Evolutionary conservation across 2,888 invertebrate species (phyloP), one percentile per base, ranked within the genome.

Genomic region (Poecilus cupreus): DNA sequence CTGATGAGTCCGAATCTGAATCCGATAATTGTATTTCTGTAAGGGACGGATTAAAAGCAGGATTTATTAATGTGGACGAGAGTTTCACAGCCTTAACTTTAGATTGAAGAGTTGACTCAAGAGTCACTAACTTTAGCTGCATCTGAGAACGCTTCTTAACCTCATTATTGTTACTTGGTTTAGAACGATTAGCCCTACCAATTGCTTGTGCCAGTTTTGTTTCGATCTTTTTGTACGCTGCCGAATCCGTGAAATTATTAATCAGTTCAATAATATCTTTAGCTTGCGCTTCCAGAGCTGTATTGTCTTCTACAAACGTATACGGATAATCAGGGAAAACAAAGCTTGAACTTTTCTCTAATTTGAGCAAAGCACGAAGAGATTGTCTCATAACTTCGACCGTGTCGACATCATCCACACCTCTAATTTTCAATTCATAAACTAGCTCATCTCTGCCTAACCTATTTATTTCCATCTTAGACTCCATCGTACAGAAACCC

Each of bases 401-500:
- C 10, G 8, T n/a, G 8, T n/a, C 13, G n/a, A 49, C 8, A 6
- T 49, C 49, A 49, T 49, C 49, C n/a, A 49, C n/a, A n/a, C 8
- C 49, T n/a, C 49, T 49, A n/a, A 49, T 49, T n/a, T 49, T 49
- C 3, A n/a, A n/a, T 49, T 49, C 49, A n/a, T 49, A 49, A 49
- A 49, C 13, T 3, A 49, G 49, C 49, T 49, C 49, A 3, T 49
- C 49, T 49, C 13, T 49, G 3, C 6, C 4, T 3, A 49, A n/a
- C 3, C 49, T 3, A n/a, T 49, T 49, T n/a, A 49, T 49, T n/a
- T 49, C 49, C 13, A n/a, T n/a, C n/a, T 49, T 49, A 3, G 3
- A 5, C 8, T 6, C 49, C 49, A 49, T 49, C n/a, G n/a, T n/a
- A n/a, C n/a, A n/a, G n/a, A n/a, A n/a, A n/a, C n/a, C n/a, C n/a